Evolutionary conservation across 2,888 invertebrate species (phyloP).

Genomic region (Drosophila tanythrix): DNA sequence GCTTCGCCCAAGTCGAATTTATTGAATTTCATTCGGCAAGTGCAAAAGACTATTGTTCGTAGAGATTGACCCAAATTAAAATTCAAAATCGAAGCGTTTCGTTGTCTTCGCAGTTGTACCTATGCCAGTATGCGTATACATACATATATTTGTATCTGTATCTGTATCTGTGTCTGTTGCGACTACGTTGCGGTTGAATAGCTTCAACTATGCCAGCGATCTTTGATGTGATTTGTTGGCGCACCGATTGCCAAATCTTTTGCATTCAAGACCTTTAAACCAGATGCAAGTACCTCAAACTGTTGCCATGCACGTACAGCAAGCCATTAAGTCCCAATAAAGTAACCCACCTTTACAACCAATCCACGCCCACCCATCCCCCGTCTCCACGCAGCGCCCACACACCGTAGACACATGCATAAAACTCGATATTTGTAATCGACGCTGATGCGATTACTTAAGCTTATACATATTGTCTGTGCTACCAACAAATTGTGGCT

Average conservation of each 20-base stretch:
- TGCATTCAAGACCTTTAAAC: constrained; percentile 72
- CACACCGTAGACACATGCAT: constrained; percentile 26
- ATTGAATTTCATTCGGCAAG: constrained; percentile 56
- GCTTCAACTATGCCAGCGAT: constrained; percentile 67
- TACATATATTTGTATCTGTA: constrained; percentile 26
- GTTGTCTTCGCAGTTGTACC: constrained; percentile 24
- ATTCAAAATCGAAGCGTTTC: constrained; percentile 41
- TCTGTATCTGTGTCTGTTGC: constrained; percentile 51
- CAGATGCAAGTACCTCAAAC: constrained; percentile 55
- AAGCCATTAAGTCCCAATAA: constrained; percentile 58
- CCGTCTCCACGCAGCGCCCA: constrained; percentile 11
- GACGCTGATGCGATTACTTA: constrained; percentile 64
- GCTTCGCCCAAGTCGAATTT: constrained; percentile 48
- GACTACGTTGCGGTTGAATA: constrained; percentile 79
- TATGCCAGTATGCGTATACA: constrained; percentile 18
- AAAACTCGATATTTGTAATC: constrained; percentile 64
- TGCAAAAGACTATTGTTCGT: constrained; percentile 63
- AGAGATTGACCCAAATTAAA: constrained; percentile 69
- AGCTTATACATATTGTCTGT: constrained; percentile 24
- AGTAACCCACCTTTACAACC: constrained; percentile 13
- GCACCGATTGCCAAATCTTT: constrained; percentile 74
- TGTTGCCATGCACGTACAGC: constrained; percentile 54
- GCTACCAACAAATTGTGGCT: constrained; percentile 1
- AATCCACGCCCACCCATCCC: neutral
- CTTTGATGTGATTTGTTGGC: constrained; percentile 65